Base-by-base conservation (phyloP, 2,113 vertebrate genomes). In the Hystrix cristata region DNA sequence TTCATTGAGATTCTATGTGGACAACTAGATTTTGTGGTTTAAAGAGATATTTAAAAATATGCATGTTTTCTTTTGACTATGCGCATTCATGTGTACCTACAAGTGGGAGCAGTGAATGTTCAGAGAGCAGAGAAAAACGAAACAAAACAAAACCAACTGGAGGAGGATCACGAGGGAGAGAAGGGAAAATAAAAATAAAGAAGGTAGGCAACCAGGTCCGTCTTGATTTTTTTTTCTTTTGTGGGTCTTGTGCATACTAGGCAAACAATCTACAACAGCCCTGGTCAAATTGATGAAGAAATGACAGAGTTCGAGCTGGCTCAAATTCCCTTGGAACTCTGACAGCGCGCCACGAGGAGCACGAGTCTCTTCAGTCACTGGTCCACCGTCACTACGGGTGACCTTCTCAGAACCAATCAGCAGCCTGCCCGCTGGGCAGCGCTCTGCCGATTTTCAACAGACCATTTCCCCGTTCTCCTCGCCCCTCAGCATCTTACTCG, bases 331-430 rank as follows among this genome's bases (percentile, higher is more conserved):
- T 3, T 38, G 9, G 15, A 64, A 25, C 74, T n/a, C 3, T 16
- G 31, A 69, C n/a, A 3, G 31, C 29, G 8, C 57, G 55, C 13
- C 16, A 18, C 10, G 16, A 1, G 62, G 2, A 59, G 11, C 71
- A 78, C 3, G 65, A 4, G 19, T 71, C 85, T 82, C 67, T 76
- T 48, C 82, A 29, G 59, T 31, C n/a, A 65, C 55, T 60, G n/a
- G 81, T 5, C 31, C 80, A 10, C 60, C 69, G 57, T 95, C 96
- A 96, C 83, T 57, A 25, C 97, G 79, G 96, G 91, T 97, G 97
- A 97, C 11, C 95, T 25, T 76, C 62, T 89, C 83, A 53, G 89
- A 92, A 57, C 95, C 94, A 98, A 98, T 94, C 91, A 76, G 91
- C 87, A 51, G 79, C 46, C 69, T 43, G 85, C 48, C 74, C 25